Percentiles rank a stretch among this genome's conserved stretches.
phyloP scores from a whole-genome alignment of 2,797 vertebrate genomes.

The Lepus townsendii region DNA sequence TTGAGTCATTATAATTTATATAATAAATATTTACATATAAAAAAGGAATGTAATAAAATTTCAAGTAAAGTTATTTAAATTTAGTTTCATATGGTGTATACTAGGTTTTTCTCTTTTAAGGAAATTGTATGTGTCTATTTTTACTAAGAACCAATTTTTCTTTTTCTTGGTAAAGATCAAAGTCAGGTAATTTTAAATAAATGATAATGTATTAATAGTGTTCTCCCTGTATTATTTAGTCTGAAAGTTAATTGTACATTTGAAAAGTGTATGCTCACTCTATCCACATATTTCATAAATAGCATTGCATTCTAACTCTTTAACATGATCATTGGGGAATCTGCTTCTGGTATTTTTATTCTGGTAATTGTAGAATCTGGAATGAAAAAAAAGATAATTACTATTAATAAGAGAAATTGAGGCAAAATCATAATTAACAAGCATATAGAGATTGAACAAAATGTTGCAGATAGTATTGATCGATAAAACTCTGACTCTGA shows the following conservation, averaged over 20 bases:
- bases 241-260: background rate
- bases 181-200: background rate
- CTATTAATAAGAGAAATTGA: background rate
- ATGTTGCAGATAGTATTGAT: background rate
- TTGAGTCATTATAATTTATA: background rate
- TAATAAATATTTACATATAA: background rate
- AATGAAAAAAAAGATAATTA: background rate
- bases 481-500: background rate
- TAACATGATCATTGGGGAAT: background rate
- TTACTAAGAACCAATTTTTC: background rate
- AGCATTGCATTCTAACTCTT: background rate
- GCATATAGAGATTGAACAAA: background rate
- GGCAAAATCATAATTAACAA: background rate
- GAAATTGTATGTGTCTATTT: background rate
- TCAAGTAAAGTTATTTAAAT: too few species aligned
- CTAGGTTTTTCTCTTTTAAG: background rate
- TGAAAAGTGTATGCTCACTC: background rate
- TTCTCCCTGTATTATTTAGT: background rate
- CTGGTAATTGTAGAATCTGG: background rate
- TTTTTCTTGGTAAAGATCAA: background rate
- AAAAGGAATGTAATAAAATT: background rate
- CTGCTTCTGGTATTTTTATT: background rate
- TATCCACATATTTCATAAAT: background rate
- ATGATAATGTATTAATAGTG: background rate
- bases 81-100: background rate